A percentile compares a stretch with the other conserved stretches of the same genome.
Conservation (phyloP, 2,113 vertebrate species). For the Gambusia holbrooki region DNA sequence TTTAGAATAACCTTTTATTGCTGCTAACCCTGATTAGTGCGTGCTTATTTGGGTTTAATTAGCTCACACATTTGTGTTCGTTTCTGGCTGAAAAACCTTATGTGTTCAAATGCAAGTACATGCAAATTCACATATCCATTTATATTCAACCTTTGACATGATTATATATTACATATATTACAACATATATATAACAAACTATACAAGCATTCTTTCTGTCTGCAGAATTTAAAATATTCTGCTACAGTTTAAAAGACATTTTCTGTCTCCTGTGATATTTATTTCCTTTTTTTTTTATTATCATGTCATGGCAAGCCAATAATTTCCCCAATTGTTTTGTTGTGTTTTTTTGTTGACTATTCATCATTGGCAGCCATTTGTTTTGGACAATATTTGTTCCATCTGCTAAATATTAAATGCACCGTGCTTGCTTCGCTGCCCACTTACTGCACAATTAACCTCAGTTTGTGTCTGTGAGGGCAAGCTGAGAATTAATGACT, state of each 20-base stretch:
- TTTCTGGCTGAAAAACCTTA: slow-evolving; percentile 3
- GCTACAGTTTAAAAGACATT: neutral
- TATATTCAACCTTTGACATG: neutral
- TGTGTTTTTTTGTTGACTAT: slow-evolving; percentile 3
- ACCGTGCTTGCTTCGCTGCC: slow-evolving; percentile 1
- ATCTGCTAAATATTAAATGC: slow-evolving; percentile 18
- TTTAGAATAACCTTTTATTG: neutral
- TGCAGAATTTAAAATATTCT: neutral
- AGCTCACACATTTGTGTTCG: slow-evolving; percentile 10
- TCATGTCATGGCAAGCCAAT: neutral
- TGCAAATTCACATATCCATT: neutral
- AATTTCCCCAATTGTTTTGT: neutral
- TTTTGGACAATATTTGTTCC: slow-evolving; percentile 17
- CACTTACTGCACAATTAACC: slow-evolving; percentile 24
- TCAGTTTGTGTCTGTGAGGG: slow-evolving; percentile 14
- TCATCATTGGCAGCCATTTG: neutral
- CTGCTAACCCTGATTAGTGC: slow-evolving; percentile 7
- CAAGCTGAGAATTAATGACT: slow-evolving; percentile 28
- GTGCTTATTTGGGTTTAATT: slow-evolving; percentile 27
- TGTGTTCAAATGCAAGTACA: neutral
- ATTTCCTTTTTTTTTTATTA: neutral
- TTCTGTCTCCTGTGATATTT: neutral
- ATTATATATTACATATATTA: neutral
- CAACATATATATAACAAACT: neutral
- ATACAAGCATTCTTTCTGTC: neutral